Base-by-base conservation (phyloP, 2,888 invertebrate species). In the Achlya flavicornis region DNA sequence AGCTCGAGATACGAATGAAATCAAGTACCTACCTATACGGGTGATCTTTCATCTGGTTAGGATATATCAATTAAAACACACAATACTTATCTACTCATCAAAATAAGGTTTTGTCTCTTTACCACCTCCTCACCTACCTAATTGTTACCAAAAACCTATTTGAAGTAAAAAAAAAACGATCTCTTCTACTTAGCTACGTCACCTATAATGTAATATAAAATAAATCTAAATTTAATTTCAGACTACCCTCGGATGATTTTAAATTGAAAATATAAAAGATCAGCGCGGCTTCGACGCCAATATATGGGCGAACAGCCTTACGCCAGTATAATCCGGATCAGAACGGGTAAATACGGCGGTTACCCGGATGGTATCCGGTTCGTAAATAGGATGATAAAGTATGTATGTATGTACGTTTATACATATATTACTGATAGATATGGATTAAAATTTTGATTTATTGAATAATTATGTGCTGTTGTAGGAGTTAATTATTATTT, bases 281-380 rank as follows among this genome's bases (percentile, higher is more conserved):
- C 57, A 38, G 62, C 64, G 61, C 53, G 61, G 59, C 57, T 63
- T 67, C 60, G 62, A 67, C 73, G 62, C 63, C 75, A 73, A 82
- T 78, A 74, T 79, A 79, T 82, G 78, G 70, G 73, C 73, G 76
- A 79, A 81, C 76, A 69, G 80, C 73, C 76, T 85, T 83, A 78
- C 68, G 64, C 65, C 58, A 70, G 61, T 61, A 46, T 81, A 81
- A 83, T 74, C 84, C 77, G 81, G 84, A 78, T 84, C 71, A 82
- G 68, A 69, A 35, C 63, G 64, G 67, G 74, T 70, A 80, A 78
- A 77, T 71, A 74, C 71, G 62, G 62, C 70, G 71, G 72, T 61
- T 74, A 70, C 71, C 53, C 19, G 59, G 60, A 60, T 14, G 60
- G 58, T 12, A 60, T 26, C 41, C 41, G 60, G 19, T 26, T 6